These are phyloP conservation scores for Cuniculus paca DNA, from an alignment of 2,797 vertebrate genomes.

Conservation along the genomic window DNA sequence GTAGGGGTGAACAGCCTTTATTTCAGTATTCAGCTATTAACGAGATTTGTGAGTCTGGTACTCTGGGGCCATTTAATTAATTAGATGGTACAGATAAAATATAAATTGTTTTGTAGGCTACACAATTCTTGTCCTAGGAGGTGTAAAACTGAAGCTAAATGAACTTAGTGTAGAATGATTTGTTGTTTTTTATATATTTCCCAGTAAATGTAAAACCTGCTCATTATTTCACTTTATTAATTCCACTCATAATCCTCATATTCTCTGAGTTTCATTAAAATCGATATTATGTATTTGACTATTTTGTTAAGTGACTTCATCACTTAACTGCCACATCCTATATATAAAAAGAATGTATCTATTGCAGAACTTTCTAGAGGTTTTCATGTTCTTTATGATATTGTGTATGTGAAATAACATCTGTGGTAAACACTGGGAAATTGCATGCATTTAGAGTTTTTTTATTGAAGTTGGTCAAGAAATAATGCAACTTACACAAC, in stretches of 20 bases:
- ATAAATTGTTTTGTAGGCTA: constrained; percentile 91
- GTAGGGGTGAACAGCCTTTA: constrained; percentile 91
- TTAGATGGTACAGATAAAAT: constrained; percentile 92
- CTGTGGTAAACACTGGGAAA: neutral
- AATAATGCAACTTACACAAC: neutral
- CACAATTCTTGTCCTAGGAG: constrained; percentile 87
- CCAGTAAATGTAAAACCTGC: constrained; percentile 75
- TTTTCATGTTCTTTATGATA: constrained; percentile 10
- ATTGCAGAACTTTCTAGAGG: neutral
- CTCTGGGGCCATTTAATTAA: constrained; percentile 93
- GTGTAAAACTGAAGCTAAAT: constrained; percentile 87
- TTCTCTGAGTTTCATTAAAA: constrained; percentile 78
- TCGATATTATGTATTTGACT: constrained; percentile 75
- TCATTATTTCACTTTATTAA: constrained; percentile 80
- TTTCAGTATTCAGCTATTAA: constrained; percentile 92
- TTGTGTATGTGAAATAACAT: neutral
- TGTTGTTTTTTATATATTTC: constrained; percentile 78
- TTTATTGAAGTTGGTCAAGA: neutral
- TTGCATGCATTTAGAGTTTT: neutral
- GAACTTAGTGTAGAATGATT: constrained; percentile 84
- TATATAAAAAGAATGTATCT: constrained; percentile 30
- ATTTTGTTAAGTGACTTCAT: constrained; percentile 76
- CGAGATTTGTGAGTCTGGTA: constrained; percentile 92
- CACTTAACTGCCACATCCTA: constrained; percentile 61
- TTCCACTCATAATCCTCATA: constrained; percentile 67